phyloP scores from a whole-genome alignment of 1,140 invertebrate genomes.

The Zaprionus nigranus region DNA sequence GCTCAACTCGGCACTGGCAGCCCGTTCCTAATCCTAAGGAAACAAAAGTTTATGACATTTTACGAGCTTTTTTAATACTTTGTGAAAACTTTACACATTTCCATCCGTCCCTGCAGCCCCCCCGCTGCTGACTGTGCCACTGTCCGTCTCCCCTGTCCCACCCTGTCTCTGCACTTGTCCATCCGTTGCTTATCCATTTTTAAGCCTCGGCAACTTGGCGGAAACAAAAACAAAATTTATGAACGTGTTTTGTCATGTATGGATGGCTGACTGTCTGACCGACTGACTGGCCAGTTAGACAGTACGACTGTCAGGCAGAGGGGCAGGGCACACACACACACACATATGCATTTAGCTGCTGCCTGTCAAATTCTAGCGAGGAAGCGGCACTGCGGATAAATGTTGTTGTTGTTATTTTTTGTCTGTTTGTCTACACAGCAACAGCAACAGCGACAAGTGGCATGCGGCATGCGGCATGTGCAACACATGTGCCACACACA shows the following conservation, averaged over 20 bases:
- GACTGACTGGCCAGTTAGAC: neutral
- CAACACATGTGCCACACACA: neutral
- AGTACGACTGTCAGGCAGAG: neutral
- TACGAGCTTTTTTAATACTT: constrained; percentile 71
- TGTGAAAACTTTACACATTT: constrained; percentile 63
- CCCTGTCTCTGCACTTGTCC: neutral
- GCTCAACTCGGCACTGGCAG: neutral
- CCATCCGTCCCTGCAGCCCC: too few species aligned
- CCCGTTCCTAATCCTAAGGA: constrained; percentile 54
- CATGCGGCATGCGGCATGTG: neutral
- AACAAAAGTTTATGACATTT: constrained; percentile 71
- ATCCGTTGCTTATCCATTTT: constrained; percentile 51
- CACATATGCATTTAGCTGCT: constrained; percentile 8
- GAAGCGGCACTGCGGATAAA: neutral
- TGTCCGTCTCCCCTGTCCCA: neutral
- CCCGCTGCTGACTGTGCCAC: constrained; percentile 1
- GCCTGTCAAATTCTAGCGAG: neutral
- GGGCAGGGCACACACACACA: neutral
- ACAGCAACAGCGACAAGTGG: constrained; percentile 46
- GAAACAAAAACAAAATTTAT: constrained; percentile 64
- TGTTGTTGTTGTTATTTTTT: constrained; percentile 1
- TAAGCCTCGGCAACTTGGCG: constrained; percentile 50
- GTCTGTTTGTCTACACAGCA: constrained; percentile 31
- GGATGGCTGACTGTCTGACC: constrained; percentile 35
- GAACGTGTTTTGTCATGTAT: constrained; percentile 61